These are phyloP conservation scores for Xanthorhoe spadicearia DNA, from an alignment of 2,888 invertebrate genomes.

Conservation along the genomic window DNA sequence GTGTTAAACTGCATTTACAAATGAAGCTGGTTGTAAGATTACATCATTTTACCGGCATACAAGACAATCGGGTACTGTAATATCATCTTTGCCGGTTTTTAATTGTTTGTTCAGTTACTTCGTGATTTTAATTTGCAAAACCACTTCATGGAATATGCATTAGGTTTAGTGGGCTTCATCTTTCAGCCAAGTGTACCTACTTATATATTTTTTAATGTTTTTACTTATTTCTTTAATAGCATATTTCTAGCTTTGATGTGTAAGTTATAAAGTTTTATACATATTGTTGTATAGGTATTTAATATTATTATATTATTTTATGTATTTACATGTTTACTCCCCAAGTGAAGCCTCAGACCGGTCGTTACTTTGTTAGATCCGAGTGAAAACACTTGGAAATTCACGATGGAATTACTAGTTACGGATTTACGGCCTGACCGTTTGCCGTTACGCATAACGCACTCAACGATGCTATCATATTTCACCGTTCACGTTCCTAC, in stretches of 20 bases:
- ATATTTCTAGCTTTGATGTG: too few species aligned
- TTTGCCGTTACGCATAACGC: conserved; percentile 55
- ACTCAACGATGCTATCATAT: conserved; percentile 53
- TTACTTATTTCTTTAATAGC: too few species aligned
- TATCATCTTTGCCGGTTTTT: neutral
- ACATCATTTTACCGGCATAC: neutral
- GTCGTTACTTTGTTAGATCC: conserved; percentile 76
- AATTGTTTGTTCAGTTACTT: neutral
- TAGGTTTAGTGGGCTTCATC: too few species aligned
- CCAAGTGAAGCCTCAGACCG: conserved; percentile 45
- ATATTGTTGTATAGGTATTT: too few species aligned
- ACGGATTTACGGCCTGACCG: conserved; percentile 58
- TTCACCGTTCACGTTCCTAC: conserved; percentile 52
- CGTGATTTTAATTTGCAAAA: too few species aligned
- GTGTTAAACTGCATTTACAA: conserved; percentile 57
- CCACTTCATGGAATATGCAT: too few species aligned
- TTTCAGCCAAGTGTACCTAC: too few species aligned
- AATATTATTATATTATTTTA: too few species aligned
- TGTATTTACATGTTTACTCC: conserved; percentile 7
- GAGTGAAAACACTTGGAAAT: conserved; percentile 76
- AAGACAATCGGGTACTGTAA: neutral
- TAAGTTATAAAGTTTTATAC: too few species aligned
- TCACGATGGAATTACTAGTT: conserved; percentile 70
- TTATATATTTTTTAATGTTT: too few species aligned
- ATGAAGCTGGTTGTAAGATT: conserved; percentile 10